phyloP scores from a whole-genome alignment of 2,797 vertebrate species.

The Phalanger gymnotis region DNA sequence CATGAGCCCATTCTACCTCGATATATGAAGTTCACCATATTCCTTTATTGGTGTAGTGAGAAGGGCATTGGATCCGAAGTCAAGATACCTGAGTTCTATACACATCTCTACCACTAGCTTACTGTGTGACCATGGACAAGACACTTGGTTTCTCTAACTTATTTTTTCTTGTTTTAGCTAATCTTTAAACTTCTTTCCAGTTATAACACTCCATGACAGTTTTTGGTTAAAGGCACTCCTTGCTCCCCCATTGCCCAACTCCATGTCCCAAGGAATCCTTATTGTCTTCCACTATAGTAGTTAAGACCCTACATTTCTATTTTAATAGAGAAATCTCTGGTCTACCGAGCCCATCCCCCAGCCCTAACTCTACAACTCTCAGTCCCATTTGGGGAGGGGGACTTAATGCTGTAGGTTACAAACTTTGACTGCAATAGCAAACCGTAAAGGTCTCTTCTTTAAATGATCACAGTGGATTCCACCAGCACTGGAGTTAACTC shows the following conservation, averaged over 20 bases:
- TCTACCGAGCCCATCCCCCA: neutral
- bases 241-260: neutral
- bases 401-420: neutral
- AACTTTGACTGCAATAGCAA: neutral
- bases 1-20: neutral
- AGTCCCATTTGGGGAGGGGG: neutral
- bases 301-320: neutral
- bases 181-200: neutral
- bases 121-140: neutral
- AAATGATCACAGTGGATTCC: neutral
- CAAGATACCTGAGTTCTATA: neutral
- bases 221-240: neutral
- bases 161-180: neutral
- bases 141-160: neutral
- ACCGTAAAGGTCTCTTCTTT: neutral
- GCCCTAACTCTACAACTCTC: fast-evolving
- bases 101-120: neutral
- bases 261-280: neutral
- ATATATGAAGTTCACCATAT: neutral
- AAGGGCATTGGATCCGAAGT: neutral
- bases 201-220: neutral
- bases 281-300: neutral
- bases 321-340: neutral
- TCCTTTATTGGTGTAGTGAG: neutral
- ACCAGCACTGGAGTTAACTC: neutral